Conservation (phyloP, 1,140 invertebrate species). For the Neocloeon triangulifer region DNA sequence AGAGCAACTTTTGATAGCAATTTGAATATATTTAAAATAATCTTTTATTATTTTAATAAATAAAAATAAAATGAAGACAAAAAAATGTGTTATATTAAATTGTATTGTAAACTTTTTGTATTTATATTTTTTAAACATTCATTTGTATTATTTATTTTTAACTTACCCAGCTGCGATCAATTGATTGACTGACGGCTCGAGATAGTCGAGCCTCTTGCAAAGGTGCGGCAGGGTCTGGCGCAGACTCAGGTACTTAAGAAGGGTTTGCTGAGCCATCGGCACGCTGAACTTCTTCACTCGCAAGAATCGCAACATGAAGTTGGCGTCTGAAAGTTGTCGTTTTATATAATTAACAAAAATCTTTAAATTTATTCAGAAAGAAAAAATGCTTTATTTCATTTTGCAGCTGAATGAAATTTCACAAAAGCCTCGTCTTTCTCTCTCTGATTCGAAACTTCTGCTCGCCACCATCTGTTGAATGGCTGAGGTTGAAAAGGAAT, state of each 20-base stretch:
- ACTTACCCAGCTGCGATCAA: constrained; percentile 37
- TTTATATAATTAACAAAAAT: too few relatives aligned
- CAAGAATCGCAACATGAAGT: constrained; percentile 51
- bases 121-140: too few relatives aligned
- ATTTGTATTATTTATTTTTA: constrained; percentile 3
- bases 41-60: too few relatives aligned
- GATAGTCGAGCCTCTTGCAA: constrained; percentile 36
- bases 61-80: not conserved
- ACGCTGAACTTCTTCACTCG: constrained; percentile 57
- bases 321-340: constrained; percentile 39
- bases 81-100: not conserved
- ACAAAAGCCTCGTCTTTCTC: too few relatives aligned
- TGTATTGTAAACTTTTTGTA: not conserved
- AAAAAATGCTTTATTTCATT: too few relatives aligned
- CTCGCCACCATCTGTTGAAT: too few relatives aligned
- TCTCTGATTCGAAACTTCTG: too few relatives aligned
- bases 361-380: too few relatives aligned
- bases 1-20: too few relatives aligned
- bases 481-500: too few relatives aligned
- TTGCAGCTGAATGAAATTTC: too few relatives aligned
- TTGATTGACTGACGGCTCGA: constrained; percentile 31
- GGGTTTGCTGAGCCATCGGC: constrained; percentile 48
- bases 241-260: constrained; percentile 58
- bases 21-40: too few relatives aligned
- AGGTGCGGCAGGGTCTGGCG: constrained; percentile 35